Evolutionary conservation across 2,113 vertebrate species (phyloP), one percentile per base, ranked within the genome.

Genomic region (Athene noctua): DNA sequence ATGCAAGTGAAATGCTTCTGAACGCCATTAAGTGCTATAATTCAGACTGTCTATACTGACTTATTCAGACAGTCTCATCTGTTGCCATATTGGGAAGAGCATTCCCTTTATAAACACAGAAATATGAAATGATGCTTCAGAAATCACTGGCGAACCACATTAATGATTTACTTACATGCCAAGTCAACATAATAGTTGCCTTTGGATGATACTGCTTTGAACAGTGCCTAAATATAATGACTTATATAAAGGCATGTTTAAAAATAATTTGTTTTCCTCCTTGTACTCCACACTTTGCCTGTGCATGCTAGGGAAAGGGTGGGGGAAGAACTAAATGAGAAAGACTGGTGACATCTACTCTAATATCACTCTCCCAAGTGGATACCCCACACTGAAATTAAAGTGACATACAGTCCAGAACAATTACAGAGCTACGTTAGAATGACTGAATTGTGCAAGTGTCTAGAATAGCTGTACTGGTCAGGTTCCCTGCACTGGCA

Each of bases 131-230:
- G 94, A 92, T 38, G 49, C 70, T 91, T 91, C 83, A 97, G 80
- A 97, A 97, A 94, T 97, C 91, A 94, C 80, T 89, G 77, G 68
- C 87, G 83, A 97, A 94, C 92, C 96, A 92, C 92, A 91, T 94
- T 94, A 95, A 96, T 94, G 34, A 97, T 95, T 82, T 95, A 80
- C 66, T 94, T 89, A 80, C 51, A 38, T 58, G 92, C 91, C 89
- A 95, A 80, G 65, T 91, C 88, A 92, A 92, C 77, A 32, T 91
- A 97, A 92, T 89, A 94, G 92, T 32, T 95, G 86, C 78, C 27
- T 95, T 96, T 92, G 78, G 95, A 94, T 77, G 87, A 92, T 82
- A 88, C 18, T 47, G 46, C 94, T 96, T 92, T 96, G 91, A 97
- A 95, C 66, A 47, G 73, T 70, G 91, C 70, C 86, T 91, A 94